A percentile compares a stretch with the other conserved stretches of the same genome.
phyloP scores from a whole-genome alignment of 2,797 vertebrate species.

The Hydrophis major region DNA sequence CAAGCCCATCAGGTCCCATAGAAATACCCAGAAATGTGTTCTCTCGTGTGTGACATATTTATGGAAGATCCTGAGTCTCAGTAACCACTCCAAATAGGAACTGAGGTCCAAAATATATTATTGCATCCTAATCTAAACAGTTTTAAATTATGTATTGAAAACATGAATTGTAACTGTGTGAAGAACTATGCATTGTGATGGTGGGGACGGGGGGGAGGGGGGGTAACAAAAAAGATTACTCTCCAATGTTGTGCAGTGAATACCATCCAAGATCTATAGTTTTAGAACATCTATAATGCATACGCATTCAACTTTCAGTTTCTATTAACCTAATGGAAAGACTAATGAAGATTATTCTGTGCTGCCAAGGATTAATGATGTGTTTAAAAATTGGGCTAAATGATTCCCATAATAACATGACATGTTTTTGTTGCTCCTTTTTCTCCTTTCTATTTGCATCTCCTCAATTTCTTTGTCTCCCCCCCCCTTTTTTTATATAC shows the following conservation, averaged over 20 bases:
- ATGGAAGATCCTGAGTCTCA: background rate
- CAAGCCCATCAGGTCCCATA: background rate
- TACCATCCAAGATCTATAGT: background rate
- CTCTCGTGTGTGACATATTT: background rate
- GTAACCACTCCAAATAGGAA: background rate
- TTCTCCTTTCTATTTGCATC: background rate
- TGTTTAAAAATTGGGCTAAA: background rate
- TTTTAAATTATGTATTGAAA: background rate
- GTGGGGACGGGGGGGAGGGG: accelerated
- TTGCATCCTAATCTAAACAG: background rate
- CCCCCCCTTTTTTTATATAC: background rate
- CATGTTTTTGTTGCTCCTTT: background rate
- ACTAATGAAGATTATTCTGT: background rate
- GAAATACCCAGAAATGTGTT: background rate
- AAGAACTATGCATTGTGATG: background rate
- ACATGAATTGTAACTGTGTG: background rate
- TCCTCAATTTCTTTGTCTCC: background rate
- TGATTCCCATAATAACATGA: background rate
- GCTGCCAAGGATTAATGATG: background rate
- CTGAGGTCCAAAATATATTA: background rate
- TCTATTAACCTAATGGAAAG: background rate
- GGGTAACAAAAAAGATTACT: background rate
- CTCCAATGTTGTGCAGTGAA: background rate
- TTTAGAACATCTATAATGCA: background rate
- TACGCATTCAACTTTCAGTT: background rate